A percentile compares a stretch with the other conserved stretches of the same genome.
phyloP scores from a whole-genome alignment of 2,888 invertebrate genomes.

The Volucella bombylans region DNA sequence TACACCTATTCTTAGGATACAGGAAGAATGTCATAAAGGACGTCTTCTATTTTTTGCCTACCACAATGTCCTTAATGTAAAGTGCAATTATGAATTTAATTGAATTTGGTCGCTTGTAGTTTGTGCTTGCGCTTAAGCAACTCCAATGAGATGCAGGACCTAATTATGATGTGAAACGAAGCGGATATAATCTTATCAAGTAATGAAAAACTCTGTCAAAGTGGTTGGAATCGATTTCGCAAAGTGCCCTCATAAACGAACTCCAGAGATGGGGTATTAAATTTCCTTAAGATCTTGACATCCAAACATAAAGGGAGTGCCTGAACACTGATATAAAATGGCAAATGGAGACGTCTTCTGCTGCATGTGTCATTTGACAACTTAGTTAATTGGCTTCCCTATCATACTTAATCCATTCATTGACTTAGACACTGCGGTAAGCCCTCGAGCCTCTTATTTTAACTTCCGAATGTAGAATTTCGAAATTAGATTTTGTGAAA shows the following conservation, averaged over 20 bases:
- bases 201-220: conserved; percentile 29
- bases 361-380: too few relatives aligned
- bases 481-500: too few relatives aligned
- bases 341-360: too few relatives aligned
- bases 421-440: too few relatives aligned
- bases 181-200: conserved; percentile 45
- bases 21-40: conserved; percentile 24
- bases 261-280: neutral
- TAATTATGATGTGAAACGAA: conserved; percentile 33
- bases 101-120: conserved; percentile 51
- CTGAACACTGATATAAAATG: too few relatives aligned
- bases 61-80: conserved; percentile 22
- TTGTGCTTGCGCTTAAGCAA: conserved; percentile 5
- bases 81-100: conserved; percentile 68
- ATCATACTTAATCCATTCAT: too few relatives aligned
- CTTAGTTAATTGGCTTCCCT: too few relatives aligned
- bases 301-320: neutral
- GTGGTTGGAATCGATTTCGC: conserved; percentile 42
- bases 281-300: too few relatives aligned
- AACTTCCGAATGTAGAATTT: too few relatives aligned
- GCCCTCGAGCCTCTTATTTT: too few relatives aligned
- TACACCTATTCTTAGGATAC: neutral
- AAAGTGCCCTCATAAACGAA: conserved; percentile 12
- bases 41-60: neutral
- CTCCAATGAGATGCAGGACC: conserved; percentile 21